Evolutionary conservation across 30 jellyfish, hydroid and myxozoan species (phyloP).

Genomic region (Turritopsis rubra): DNA sequence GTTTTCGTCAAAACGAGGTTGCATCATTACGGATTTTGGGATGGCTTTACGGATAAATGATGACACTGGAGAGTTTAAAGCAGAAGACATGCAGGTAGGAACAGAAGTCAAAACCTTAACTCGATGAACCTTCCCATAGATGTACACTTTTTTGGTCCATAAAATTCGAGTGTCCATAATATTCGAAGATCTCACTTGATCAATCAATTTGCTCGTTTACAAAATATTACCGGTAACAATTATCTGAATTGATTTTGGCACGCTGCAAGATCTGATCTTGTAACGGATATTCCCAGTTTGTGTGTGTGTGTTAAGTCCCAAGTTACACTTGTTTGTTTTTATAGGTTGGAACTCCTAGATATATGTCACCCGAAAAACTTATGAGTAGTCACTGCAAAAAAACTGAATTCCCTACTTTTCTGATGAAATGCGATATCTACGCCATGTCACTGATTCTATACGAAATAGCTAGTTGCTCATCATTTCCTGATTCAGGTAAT

Average conservation of each 20-base stretch:
- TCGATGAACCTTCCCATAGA: too few species aligned
- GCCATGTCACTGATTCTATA: constrained; percentile 49
- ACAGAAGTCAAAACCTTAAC: too few species aligned
- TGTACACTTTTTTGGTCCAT: too few species aligned
- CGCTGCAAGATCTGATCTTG: too few species aligned
- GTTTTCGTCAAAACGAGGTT: constrained; percentile 36
- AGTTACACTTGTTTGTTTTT: neutral
- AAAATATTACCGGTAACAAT: too few species aligned
- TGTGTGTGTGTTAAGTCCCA: neutral
- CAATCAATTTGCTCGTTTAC: too few species aligned
- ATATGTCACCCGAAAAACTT: constrained; percentile 73
- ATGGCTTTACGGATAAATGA: constrained; percentile 28
- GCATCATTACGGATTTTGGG: constrained; percentile 60
- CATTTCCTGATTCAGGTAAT: constrained; percentile 18
- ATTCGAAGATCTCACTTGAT: too few species aligned
- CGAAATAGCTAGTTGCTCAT: constrained; percentile 44
- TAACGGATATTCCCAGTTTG: too few species aligned
- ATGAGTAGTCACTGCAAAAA: constrained; percentile 4
- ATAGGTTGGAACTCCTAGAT: constrained; percentile 64
- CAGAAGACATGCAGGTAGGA: neutral
- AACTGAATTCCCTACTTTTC: neutral
- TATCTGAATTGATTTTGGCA: too few species aligned
- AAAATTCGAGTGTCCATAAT: too few species aligned
- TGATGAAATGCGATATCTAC: constrained; percentile 37
- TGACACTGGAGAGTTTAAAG: neutral